These are phyloP conservation scores for Phaenicophaeus curvirostris DNA, from an alignment of 2,797 vertebrate species.

Conservation along the genomic window DNA sequence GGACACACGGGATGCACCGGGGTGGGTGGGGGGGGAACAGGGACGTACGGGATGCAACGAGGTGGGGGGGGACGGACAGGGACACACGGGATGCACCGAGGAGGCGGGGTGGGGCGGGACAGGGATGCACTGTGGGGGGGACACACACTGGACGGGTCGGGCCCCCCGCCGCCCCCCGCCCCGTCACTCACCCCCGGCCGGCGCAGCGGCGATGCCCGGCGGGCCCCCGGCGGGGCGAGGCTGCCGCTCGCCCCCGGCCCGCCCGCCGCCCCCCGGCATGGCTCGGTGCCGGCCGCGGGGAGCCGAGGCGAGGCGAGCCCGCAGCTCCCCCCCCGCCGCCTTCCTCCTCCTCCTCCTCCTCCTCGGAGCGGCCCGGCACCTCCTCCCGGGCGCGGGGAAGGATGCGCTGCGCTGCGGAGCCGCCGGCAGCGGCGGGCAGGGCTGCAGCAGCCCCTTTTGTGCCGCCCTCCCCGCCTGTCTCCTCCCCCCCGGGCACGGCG, in stretches of 20 bases:
- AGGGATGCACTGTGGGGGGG: too few species aligned
- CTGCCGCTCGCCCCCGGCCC: conserved; percentile 74
- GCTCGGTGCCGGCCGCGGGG: conserved; percentile 38
- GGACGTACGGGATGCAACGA: too few species aligned
- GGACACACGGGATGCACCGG: too few species aligned
- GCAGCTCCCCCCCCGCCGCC: conserved; percentile 56
- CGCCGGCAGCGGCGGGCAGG: background rate
- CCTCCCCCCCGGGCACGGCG: background rate
- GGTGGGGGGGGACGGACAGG: too few species aligned
- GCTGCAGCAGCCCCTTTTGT: conserved; percentile 48
- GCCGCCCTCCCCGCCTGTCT: background rate
- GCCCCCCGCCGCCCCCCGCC: background rate
- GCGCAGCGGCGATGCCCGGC: conserved; percentile 70
- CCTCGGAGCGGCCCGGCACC: background rate
- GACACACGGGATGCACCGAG: too few species aligned
- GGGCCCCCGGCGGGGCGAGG: conserved; percentile 75
- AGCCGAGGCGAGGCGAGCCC: background rate
- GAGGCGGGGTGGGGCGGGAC: too few species aligned
- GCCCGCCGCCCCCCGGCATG: conserved; percentile 73
- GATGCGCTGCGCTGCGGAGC: background rate
- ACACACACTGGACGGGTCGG: too few species aligned
- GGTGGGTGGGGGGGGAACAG: too few species aligned
- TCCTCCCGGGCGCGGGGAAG: conserved; percentile 34
- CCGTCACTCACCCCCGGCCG: conserved; percentile 77
- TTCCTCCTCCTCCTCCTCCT: background rate